Conservation (phyloP, 2,797 vertebrate species). For the Myotis myotis region DNA sequence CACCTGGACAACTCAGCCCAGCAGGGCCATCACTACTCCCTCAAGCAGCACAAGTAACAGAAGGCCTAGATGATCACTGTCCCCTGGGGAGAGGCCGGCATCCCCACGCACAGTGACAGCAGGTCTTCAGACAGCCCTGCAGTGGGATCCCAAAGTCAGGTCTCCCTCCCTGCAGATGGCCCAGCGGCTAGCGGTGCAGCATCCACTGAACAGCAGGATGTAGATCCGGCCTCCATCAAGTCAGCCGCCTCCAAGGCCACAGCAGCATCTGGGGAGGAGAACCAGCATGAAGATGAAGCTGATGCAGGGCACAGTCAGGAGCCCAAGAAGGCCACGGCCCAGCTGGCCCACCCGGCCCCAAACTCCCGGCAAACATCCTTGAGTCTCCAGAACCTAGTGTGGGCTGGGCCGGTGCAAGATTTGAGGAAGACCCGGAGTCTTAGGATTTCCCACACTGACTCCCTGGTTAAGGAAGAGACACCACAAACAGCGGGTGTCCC, state of each 20-base stretch:
- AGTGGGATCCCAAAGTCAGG: neutral
- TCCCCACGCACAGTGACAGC: neutral
- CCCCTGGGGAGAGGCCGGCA: neutral
- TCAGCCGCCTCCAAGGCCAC: neutral
- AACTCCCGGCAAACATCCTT: accelerated
- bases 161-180: neutral
- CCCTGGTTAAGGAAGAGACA: neutral
- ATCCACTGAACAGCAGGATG: accelerated
- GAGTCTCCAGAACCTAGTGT: neutral
- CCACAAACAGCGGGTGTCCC: accelerated
- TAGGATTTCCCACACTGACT: neutral
- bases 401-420: neutral
- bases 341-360: neutral
- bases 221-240: neutral
- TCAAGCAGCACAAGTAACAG: slow-evolving; percentile 10
- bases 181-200: accelerated
- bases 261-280: neutral
- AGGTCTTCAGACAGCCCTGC: neutral
- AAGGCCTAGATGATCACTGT: slow-evolving; percentile 58
- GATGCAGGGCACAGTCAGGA: neutral
- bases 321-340: neutral
- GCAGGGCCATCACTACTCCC: neutral
- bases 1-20: neutral
- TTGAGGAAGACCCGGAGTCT: accelerated
- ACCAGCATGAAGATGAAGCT: neutral